These are phyloP conservation scores for Nasua narica DNA, from an alignment of 2,797 vertebrate species.

Conservation along the genomic window DNA sequence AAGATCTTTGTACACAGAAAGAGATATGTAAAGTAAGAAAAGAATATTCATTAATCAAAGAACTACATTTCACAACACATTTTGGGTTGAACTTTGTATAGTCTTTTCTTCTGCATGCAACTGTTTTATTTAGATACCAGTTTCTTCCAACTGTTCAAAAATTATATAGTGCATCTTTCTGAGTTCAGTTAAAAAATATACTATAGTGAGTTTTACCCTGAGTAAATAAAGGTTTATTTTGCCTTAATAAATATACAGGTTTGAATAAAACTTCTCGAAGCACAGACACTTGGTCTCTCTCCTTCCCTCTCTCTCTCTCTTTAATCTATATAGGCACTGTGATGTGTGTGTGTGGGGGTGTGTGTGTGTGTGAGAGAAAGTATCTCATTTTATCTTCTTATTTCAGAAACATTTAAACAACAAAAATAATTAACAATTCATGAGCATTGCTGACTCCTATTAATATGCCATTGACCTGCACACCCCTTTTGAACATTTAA, in stretches of 20 bases:
- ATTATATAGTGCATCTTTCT: neutral
- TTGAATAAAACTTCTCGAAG: constrained; percentile 13
- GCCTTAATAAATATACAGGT: neutral
- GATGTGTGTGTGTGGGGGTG: neutral
- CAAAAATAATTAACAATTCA: constrained; percentile 82
- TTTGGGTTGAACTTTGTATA: neutral
- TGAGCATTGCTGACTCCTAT: constrained; percentile 78
- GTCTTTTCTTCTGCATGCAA: neutral
- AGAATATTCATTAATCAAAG: neutral
- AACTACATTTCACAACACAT: neutral
- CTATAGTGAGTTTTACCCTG: neutral
- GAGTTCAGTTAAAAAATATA: constrained; percentile 3
- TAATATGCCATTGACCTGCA: constrained; percentile 79
- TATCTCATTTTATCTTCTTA: constrained; percentile 64
- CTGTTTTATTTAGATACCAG: constrained; percentile 37
- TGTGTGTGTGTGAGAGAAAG: neutral
- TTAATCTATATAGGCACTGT: neutral
- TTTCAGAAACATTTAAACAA: constrained; percentile 64
- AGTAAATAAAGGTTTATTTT: neutral
- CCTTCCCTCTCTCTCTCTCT: neutral
- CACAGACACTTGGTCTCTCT: neutral
- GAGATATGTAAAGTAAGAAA: neutral
- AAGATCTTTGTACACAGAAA: neutral
- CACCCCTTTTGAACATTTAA: constrained; percentile 76
- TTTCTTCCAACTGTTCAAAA: constrained; percentile 26